These are phyloP conservation scores for Crossaster papposus DNA, from an alignment of 53 echinoderm and acorn worm species.

Conservation along the genomic window DNA sequence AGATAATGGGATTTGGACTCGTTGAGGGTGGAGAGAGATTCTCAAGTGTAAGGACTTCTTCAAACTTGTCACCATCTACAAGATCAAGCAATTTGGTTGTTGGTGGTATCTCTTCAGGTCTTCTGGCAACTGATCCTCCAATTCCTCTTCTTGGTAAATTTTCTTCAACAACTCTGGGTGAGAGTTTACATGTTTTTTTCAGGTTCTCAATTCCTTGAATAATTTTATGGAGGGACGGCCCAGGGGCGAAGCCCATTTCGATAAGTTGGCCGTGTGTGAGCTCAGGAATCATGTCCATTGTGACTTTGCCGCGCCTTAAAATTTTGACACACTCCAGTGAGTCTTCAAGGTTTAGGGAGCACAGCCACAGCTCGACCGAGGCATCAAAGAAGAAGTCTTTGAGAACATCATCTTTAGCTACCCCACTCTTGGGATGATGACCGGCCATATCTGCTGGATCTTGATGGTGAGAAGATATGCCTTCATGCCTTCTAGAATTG, in stretches of 20 bases:
- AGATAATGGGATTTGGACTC: conserved; percentile 11
- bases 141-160: neutral
- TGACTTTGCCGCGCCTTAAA: conserved; percentile 42
- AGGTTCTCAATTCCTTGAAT: conserved; percentile 31
- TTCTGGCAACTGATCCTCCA: neutral
- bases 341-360: conserved; percentile 53
- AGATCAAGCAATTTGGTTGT: conserved; percentile 10
- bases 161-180: neutral
- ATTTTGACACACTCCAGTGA: conserved; percentile 48
- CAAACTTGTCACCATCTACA: conserved; percentile 6
- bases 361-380: conserved; percentile 51
- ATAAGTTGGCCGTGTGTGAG: conserved; percentile 50
- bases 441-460: neutral
- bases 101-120: neutral
- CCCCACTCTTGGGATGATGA: neutral
- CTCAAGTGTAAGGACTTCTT: neutral
- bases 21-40: conserved; percentile 29
- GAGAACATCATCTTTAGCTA: neutral
- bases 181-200: neutral
- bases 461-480: neutral
- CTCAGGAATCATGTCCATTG: conserved; percentile 39
- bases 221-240: conserved; percentile 34
- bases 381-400: conserved; percentile 24
- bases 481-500: neutral
- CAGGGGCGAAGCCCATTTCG: conserved; percentile 37